phyloP scores from a whole-genome alignment of 2,888 invertebrate species.

The Amorpha juglandis region DNA sequence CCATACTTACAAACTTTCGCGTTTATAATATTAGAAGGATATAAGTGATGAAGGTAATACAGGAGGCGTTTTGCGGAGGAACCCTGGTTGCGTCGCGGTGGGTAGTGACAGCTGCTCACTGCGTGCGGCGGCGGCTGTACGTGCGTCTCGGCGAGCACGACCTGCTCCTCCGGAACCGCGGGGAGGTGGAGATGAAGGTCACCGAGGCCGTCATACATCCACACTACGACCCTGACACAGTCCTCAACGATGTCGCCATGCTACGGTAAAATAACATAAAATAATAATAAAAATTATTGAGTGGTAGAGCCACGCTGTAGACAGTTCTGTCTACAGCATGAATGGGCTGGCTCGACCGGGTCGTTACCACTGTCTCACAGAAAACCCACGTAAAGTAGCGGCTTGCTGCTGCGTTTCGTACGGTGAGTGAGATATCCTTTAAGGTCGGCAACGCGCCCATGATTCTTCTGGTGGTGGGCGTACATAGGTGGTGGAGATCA shows the following conservation, averaged over 20 bases:
- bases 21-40: background rate
- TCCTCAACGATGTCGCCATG: conserved; percentile 96
- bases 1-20: too few species aligned
- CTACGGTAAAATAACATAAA: conserved; percentile 85
- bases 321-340: too few species aligned
- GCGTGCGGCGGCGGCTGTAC: conserved; percentile 89
- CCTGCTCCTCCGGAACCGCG: conserved; percentile 88
- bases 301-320: too few species aligned
- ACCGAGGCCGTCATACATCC: conserved; percentile 92
- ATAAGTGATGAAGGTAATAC: conserved; percentile 29
- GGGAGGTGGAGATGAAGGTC: conserved; percentile 91
- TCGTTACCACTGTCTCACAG: too few species aligned
- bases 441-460: too few species aligned
- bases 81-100: conserved; percentile 92
- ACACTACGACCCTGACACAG: conserved; percentile 93
- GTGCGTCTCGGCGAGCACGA: conserved; percentile 95
- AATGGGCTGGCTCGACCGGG: too few species aligned
- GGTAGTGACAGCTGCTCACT: conserved; percentile 95
- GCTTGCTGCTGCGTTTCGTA: too few species aligned
- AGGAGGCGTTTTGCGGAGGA: conserved; percentile 96
- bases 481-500: too few species aligned
- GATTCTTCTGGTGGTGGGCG: too few species aligned
- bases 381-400: too few species aligned
- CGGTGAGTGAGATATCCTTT: too few species aligned
- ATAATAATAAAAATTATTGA: too few species aligned